Evolutionary conservation across 2,113 vertebrate genomes (phyloP), one percentile per base, ranked within the genome.

Genomic region (Trogon melanurus): DNA sequence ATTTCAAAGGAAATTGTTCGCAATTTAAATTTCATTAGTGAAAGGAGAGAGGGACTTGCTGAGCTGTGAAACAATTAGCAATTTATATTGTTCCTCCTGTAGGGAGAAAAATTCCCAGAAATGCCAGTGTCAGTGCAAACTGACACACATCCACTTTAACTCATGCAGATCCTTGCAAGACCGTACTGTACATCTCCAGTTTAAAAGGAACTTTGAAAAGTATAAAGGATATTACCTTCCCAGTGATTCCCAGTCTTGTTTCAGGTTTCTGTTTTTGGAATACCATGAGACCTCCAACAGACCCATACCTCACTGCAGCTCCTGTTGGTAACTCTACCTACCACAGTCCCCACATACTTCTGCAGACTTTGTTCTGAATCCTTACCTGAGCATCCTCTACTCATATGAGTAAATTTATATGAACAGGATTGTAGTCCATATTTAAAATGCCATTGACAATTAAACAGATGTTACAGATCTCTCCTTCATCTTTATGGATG

Each of bases 391-490:
- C 27, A 66, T 54, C 38, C 23, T 23, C 20, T 65, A 30, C 79
- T 76, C 76, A 60, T 30, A 50, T 5, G 8, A 57, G 32, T 18
- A 74, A 53, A 69, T 60, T 76, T 66, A 79, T 19, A 30, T 58
- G 66, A 85, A 67, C 41, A 69, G n/a, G 26, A 83, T 67, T 74
- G 53, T 14, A 87, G 79, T 32, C 13, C 50, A 62, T 70, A 87
- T 66, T 92, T 93, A 51, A 93, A 92, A 93, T 79, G 10, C n/a
- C 32, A 81, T 1, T 79, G 67, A 80, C 48, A 88, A 85, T 91
- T 78, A 93, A 22, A 60, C 87, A 95, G 74, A 88, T 93, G 74
- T 62, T 88, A 89, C n/a, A 89, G 83, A 85, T 6, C 25, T 61
- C 72, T 89, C 26, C 47, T 65, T 87, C 66, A 79, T 60, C 34